These are phyloP conservation scores for Volucella inanis DNA, from an alignment of 2,888 invertebrate species.

Conservation along the genomic window DNA sequence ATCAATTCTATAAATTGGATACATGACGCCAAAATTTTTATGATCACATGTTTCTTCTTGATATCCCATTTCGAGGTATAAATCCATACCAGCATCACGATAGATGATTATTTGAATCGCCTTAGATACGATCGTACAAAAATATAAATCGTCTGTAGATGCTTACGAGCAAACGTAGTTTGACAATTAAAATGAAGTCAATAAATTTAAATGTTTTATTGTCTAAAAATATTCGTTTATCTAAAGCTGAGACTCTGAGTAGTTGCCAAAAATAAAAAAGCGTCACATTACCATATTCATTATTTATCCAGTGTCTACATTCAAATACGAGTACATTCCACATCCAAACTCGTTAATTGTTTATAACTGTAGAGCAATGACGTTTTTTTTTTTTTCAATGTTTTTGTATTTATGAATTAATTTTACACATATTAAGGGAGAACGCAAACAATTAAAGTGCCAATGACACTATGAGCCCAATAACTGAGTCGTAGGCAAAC, in stretches of 20 bases:
- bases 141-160: too few relatives aligned
- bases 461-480: slow-evolving; percentile 26
- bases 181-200: background rate
- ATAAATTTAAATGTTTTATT: background rate
- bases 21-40: too few relatives aligned
- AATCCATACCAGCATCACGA: too few relatives aligned
- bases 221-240: background rate
- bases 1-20: too few relatives aligned
- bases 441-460: slow-evolving; percentile 21
- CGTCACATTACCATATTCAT: background rate
- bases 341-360: background rate
- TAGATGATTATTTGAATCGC: too few relatives aligned
- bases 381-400: background rate
- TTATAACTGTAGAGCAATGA: background rate
- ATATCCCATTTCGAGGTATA: too few relatives aligned
- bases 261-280: background rate
- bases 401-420: background rate
- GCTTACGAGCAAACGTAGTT: too few relatives aligned
- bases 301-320: background rate
- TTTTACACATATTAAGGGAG: slow-evolving; percentile 12
- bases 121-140: too few relatives aligned
- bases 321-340: background rate
- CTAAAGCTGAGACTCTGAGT: background rate
- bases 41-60: too few relatives aligned
- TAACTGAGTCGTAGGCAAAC: background rate